Conservation (phyloP, 2,888 invertebrate genomes). For the Luperina nickerlii region DNA sequence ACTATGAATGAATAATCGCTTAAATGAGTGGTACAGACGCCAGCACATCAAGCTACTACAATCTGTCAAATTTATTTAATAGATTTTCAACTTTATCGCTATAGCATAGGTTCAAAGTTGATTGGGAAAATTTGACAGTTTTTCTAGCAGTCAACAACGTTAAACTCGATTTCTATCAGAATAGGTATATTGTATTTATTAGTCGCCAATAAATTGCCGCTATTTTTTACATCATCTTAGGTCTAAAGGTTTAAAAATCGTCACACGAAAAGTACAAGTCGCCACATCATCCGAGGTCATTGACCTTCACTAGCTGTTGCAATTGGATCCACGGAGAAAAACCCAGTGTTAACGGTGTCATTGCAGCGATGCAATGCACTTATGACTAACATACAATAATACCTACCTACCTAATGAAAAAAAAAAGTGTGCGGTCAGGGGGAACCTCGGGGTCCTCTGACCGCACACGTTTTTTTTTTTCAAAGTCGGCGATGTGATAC, state of each 20-base stretch:
- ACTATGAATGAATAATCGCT: too few species aligned
- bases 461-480: too few species aligned
- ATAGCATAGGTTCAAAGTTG: too few species aligned
- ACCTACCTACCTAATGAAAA: background rate
- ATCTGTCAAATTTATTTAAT: too few species aligned
- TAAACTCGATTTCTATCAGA: background rate
- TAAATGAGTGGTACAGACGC: background rate
- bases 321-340: constrained; percentile 8
- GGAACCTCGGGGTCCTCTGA: too few species aligned
- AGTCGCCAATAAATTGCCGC: background rate
- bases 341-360: background rate
- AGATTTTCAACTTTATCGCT: too few species aligned
- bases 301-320: constrained; percentile 3
- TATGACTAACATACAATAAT: background rate
- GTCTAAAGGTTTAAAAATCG: background rate
- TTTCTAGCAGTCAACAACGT: background rate
- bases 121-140: too few species aligned
- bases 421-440: background rate
- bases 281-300: background rate
- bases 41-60: too few species aligned
- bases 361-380: background rate
- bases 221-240: background rate
- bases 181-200: background rate
- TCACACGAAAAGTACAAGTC: background rate
- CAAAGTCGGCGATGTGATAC: too few species aligned